Percentiles rank a stretch among this genome's conserved stretches.
These are phyloP conservation scores for Cephus rjabovi DNA, from an alignment of 2,888 invertebrate genomes.

Conservation along the genomic window DNA sequence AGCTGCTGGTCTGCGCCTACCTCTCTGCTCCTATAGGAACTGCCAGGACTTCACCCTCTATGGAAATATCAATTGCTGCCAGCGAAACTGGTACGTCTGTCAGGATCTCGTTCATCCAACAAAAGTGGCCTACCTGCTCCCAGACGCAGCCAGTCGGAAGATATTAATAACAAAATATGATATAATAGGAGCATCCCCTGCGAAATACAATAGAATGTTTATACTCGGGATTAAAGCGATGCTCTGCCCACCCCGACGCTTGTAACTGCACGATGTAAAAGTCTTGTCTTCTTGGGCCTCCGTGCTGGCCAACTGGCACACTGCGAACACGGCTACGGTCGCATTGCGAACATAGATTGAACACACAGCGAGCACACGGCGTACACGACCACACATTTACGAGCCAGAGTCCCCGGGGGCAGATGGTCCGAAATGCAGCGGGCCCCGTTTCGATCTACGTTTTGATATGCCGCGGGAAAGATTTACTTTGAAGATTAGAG, in stretches of 20 bases:
- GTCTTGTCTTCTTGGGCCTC: constrained; percentile 8
- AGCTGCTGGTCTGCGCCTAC: not conserved
- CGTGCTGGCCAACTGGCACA: not conserved
- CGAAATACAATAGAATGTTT: constrained; percentile 65
- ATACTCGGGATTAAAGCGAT: constrained; percentile 62
- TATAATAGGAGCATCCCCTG: constrained; percentile 63
- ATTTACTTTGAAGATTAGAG: constrained; percentile 58
- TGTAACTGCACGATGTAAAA: constrained; percentile 9
- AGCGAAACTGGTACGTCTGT: constrained; percentile 22
- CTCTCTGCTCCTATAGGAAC: not conserved
- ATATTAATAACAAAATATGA: constrained; percentile 67
- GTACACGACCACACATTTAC: constrained; percentile 29
- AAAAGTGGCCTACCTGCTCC: constrained; percentile 60
- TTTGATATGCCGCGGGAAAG: constrained; percentile 51
- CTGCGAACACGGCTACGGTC: not conserved
- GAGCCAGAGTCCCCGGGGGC: constrained; percentile 32
- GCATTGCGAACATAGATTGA: not conserved
- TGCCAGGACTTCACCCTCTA: not conserved
- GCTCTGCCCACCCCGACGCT: constrained; percentile 39
- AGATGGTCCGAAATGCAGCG: constrained; percentile 48
- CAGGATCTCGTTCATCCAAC: constrained; percentile 38
- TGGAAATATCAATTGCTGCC: constrained; percentile 3
- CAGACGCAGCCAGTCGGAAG: constrained; percentile 63
- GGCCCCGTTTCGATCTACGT: constrained; percentile 42
- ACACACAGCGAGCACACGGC: not conserved